These are phyloP conservation scores for Hydropsyche betteni DNA, from an alignment of 2,888 invertebrate species.

Conservation along the genomic window DNA sequence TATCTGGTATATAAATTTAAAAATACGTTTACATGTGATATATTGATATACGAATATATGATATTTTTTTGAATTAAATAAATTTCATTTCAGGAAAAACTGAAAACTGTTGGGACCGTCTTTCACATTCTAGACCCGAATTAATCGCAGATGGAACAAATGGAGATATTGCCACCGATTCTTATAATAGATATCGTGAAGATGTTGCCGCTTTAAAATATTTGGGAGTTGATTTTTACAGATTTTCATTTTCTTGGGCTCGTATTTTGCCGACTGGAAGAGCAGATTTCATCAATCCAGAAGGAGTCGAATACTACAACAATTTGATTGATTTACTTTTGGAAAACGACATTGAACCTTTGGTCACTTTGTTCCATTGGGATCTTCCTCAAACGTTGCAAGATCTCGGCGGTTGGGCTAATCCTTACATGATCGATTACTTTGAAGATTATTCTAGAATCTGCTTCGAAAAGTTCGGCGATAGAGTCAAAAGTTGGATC, in stretches of 20 bases:
- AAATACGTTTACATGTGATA: neutral
- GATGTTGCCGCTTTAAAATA: slow-evolving; percentile 65
- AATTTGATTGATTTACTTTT: slow-evolving; percentile 71
- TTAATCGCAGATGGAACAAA: slow-evolving; percentile 69
- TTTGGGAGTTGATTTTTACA: slow-evolving; percentile 68
- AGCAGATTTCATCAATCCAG: slow-evolving; percentile 65
- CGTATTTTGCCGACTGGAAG: slow-evolving; percentile 71
- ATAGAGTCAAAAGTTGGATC: slow-evolving; percentile 71
- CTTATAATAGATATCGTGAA: slow-evolving; percentile 72
- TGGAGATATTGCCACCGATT: slow-evolving; percentile 76
- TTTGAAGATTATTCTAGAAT: slow-evolving; percentile 68
- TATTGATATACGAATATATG: too few species aligned
- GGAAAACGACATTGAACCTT: slow-evolving; percentile 70
- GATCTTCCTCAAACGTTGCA: slow-evolving; percentile 70
- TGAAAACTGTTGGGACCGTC: slow-evolving; percentile 71
- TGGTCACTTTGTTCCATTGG: slow-evolving; percentile 75
- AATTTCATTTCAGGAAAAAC: slow-evolving; percentile 65
- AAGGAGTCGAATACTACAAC: slow-evolving; percentile 74
- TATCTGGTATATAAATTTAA: slow-evolving; percentile 59
- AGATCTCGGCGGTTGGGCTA: slow-evolving; percentile 67
- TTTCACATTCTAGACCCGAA: slow-evolving; percentile 66
- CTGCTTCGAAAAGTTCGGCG: slow-evolving; percentile 67
- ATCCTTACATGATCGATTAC: slow-evolving; percentile 65
- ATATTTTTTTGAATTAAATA: neutral
- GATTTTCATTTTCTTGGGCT: slow-evolving; percentile 71